These are phyloP conservation scores for Florisuga fusca DNA, from an alignment of 2,797 vertebrate genomes.

Conservation along the genomic window DNA sequence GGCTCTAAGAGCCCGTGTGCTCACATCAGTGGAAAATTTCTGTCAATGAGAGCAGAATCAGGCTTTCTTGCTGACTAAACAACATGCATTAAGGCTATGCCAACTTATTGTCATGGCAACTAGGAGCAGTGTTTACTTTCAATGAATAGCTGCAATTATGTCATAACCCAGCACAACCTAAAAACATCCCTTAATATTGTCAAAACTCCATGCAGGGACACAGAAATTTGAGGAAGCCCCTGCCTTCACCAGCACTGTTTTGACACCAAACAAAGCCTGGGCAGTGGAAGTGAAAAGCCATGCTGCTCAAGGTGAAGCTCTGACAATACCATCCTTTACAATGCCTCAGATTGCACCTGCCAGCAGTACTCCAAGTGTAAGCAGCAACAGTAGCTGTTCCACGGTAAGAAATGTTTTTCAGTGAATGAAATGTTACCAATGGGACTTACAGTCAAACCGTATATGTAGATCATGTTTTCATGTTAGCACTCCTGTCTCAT, in stretches of 20 bases:
- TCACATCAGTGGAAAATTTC: constrained; percentile 60
- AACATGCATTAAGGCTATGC: constrained; percentile 16
- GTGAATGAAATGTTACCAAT: no score
- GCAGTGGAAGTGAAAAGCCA: constrained; percentile 79
- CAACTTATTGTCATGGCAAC: constrained; percentile 54
- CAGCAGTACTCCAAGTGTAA: constrained; percentile 89
- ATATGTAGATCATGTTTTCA: background rate
- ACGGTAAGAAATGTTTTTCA: constrained; percentile 81
- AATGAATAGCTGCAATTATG: constrained; percentile 33
- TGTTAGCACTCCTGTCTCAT: background rate
- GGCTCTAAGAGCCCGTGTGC: background rate
- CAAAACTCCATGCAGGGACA: constrained; percentile 73
- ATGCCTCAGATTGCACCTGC: constrained; percentile 84
- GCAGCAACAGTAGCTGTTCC: constrained; percentile 90
- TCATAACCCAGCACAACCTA: background rate
- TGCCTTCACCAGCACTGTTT: constrained; percentile 76
- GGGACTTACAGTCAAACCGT: no score
- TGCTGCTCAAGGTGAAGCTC: constrained; percentile 67
- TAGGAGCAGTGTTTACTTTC: constrained; percentile 36
- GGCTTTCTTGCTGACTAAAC: constrained; percentile 57
- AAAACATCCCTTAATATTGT: constrained; percentile 25
- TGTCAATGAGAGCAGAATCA: constrained; percentile 45
- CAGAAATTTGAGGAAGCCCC: constrained; percentile 85
- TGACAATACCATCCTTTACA: constrained; percentile 79
- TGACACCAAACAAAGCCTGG: constrained; percentile 83